A percentile compares a stretch with the other conserved stretches of the same genome.
Conservation (phyloP, 2,113 vertebrate genomes). For the Agapornis roseicollis region DNA sequence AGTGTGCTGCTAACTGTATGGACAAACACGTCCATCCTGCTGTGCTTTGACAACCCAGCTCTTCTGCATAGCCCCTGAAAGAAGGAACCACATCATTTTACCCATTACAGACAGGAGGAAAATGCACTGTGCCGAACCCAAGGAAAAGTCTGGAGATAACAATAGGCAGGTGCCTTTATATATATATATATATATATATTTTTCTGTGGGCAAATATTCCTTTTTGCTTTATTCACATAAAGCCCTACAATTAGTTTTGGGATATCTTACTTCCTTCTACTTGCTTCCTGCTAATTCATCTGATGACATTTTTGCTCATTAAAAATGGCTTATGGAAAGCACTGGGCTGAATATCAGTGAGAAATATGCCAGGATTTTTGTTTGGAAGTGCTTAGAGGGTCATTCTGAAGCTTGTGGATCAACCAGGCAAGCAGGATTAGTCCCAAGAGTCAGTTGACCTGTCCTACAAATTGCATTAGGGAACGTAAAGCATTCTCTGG, state of each 20-base stretch:
- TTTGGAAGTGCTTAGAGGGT: not conserved
- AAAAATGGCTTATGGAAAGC: not conserved
- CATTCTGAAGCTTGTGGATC: not conserved
- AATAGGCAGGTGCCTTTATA: not conserved
- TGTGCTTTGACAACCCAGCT: not conserved
- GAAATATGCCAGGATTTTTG: not conserved
- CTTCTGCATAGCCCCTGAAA: not conserved
- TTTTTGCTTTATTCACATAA: not conserved
- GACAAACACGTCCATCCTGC: not conserved
- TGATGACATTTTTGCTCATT: not conserved
- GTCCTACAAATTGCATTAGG: not conserved
- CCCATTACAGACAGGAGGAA: not conserved
- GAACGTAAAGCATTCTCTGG: constrained; percentile 1
- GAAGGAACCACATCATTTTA: not conserved
- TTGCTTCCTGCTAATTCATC: not conserved
- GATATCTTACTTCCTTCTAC: not conserved
- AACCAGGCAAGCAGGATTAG: not conserved
- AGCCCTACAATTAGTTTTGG: not conserved
- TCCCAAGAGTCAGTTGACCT: not conserved
- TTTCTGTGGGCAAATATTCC: not conserved
- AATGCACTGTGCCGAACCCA: not conserved
- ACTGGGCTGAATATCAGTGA: not conserved
- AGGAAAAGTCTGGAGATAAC: not conserved
- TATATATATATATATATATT: not conserved
- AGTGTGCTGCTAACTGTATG: not conserved